A percentile compares a stretch with the other conserved stretches of the same genome.
These are phyloP conservation scores for Carassius gibelio DNA, from an alignment of 2,113 vertebrate species.

Conservation along the genomic window DNA sequence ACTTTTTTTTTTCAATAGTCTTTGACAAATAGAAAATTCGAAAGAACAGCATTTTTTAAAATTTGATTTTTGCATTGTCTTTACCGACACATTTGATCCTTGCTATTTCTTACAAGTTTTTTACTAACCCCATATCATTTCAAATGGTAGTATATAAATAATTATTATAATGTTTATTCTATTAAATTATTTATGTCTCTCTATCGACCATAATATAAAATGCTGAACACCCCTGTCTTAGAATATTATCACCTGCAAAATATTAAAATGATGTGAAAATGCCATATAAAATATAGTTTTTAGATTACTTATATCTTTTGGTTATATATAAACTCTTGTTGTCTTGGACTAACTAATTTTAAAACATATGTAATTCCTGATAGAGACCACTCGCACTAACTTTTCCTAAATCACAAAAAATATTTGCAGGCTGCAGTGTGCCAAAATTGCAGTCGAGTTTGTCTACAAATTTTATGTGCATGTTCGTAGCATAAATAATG, in stretches of 20 bases:
- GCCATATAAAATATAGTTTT: background rate
- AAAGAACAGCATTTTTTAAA: background rate
- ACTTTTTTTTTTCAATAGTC: background rate
- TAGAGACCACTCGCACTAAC: background rate
- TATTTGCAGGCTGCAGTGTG: background rate
- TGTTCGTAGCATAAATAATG: slow-evolving; percentile 45
- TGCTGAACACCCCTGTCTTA: background rate
- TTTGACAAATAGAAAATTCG: background rate
- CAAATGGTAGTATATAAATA: background rate
- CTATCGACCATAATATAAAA: background rate
- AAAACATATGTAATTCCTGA: background rate
- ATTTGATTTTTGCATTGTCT: background rate
- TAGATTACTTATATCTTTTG: background rate
- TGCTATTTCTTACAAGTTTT: too few relatives aligned
- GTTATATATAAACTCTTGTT: background rate
- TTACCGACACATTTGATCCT: background rate
- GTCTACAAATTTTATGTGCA: slow-evolving; percentile 2
- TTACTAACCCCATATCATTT: background rate
- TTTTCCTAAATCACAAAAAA: background rate
- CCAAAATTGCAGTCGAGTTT: slow-evolving; percentile 23
- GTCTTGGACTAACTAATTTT: background rate
- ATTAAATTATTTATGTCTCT: background rate
- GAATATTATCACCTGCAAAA: background rate
- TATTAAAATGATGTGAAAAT: background rate
- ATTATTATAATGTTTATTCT: background rate